These are phyloP conservation scores for Drosophila robusta DNA, from an alignment of 2,888 invertebrate species.

Conservation along the genomic window DNA sequence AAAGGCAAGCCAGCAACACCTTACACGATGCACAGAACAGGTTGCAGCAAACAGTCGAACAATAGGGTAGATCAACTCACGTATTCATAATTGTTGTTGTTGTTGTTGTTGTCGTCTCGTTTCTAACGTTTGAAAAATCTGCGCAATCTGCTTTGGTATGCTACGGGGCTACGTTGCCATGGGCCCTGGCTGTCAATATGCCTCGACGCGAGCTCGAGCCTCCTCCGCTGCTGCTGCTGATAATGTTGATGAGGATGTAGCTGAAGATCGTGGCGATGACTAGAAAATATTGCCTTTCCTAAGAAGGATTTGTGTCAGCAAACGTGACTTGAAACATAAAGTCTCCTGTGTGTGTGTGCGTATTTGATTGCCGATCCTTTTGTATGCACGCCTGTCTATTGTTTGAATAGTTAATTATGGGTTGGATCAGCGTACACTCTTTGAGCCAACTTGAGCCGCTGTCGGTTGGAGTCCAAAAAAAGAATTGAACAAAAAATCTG, in stretches of 20 bases:
- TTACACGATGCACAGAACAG: conserved; percentile 75
- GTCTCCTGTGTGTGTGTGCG: conserved; percentile 34
- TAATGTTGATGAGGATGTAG: conserved; percentile 46
- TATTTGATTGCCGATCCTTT: conserved; percentile 76
- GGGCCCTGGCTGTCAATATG: conserved; percentile 44
- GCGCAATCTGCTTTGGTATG: conserved; percentile 78
- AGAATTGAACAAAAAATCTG: conserved; percentile 16
- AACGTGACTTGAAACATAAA: conserved; percentile 77
- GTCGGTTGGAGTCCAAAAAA: conserved; percentile 37
- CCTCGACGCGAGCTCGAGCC: conserved; percentile 18
- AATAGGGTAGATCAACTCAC: conserved; percentile 77
- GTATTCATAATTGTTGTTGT: conserved; percentile 61
- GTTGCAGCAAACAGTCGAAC: conserved; percentile 61
- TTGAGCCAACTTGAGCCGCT: conserved; percentile 41
- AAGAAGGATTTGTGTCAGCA: conserved; percentile 80
- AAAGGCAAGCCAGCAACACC: conserved; percentile 59
- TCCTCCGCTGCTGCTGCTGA: conserved; percentile 11
- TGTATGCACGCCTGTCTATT: conserved; percentile 67
- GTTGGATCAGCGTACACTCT: conserved; percentile 79
- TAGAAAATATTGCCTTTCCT: conserved; percentile 79
- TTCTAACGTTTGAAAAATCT: conserved; percentile 75
- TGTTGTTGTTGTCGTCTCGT: conserved; percentile 33
- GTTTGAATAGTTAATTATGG: conserved; percentile 81
- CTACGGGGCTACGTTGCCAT: conserved; percentile 48
- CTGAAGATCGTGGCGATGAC: conserved; percentile 72